Conservation (phyloP, 2,113 vertebrate genomes). For the Etia nguti region DNA sequence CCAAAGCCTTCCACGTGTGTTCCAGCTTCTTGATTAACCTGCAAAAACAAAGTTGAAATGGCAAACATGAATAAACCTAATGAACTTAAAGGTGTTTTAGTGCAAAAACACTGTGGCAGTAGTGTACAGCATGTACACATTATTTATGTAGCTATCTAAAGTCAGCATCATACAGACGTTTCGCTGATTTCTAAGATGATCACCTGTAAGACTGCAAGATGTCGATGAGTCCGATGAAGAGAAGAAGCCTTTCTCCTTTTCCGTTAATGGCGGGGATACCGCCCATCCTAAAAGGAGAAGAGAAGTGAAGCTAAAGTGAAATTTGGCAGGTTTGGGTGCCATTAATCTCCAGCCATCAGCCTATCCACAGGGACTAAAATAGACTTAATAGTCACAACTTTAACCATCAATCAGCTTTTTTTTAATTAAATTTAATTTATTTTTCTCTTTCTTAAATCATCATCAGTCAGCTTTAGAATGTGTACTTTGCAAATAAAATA, state of each 20-base stretch:
- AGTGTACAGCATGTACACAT: neutral
- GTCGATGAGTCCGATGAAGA: slow-evolving; percentile 95
- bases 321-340: neutral
- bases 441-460: neutral
- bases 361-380: neutral
- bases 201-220: slow-evolving; percentile 97
- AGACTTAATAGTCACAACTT: neutral
- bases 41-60: neutral
- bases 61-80: neutral
- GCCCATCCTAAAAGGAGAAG: slow-evolving; percentile 81
- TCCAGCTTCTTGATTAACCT: slow-evolving; percentile 98
- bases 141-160: neutral
- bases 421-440: too few relatives aligned
- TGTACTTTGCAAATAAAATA: neutral
- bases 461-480: neutral
- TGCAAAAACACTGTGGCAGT: neutral
- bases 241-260: slow-evolving; percentile 87
- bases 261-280: slow-evolving; percentile 94
- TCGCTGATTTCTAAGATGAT: neutral
- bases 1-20: slow-evolving; percentile 97
- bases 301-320: neutral
- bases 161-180: neutral
- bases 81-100: neutral
- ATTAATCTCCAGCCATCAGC: neutral
- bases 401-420: too few relatives aligned